Conservation (phyloP, 2,113 vertebrate species). For the Nycticryphes semicollaris region DNA sequence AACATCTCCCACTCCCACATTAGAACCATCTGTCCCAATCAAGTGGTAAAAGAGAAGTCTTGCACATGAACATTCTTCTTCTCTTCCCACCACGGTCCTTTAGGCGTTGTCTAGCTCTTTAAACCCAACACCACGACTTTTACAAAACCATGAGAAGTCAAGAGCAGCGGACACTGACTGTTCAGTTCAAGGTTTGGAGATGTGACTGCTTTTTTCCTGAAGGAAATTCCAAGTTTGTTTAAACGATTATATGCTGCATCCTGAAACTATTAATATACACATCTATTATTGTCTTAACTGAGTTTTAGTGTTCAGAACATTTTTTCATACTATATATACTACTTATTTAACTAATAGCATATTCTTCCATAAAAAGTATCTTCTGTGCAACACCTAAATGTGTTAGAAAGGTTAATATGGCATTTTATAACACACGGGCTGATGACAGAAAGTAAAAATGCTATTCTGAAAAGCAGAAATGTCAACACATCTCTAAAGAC, state of each 20-base stretch:
- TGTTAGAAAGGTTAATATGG: conserved; percentile 70
- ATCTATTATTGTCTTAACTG: conserved; percentile 18
- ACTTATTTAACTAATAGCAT: conserved; percentile 54
- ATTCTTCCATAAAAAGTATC: conserved; percentile 24
- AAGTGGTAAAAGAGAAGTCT: not conserved
- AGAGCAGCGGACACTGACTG: not conserved
- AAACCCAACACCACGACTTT: not conserved
- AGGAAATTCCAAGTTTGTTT: conserved; percentile 6
- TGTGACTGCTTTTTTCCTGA: not conserved
- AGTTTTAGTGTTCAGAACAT: conserved; percentile 29
- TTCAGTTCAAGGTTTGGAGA: not conserved
- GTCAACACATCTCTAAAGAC: conserved; percentile 73
- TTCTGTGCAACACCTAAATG: conserved; percentile 51
- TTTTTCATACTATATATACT: conserved; percentile 8
- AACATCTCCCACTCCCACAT: not conserved
- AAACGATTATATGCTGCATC: not conserved
- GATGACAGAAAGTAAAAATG: conserved; percentile 57
- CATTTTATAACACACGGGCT: conserved; percentile 60
- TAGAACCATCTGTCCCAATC: not conserved
- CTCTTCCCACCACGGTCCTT: not conserved
- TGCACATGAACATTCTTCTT: not conserved
- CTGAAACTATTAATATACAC: conserved; percentile 15
- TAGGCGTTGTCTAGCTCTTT: not conserved
- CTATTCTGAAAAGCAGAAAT: conserved; percentile 70
- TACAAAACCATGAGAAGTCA: not conserved